Conservation (phyloP, 2,797 vertebrate genomes). For the Mergus octosetaceus region DNA sequence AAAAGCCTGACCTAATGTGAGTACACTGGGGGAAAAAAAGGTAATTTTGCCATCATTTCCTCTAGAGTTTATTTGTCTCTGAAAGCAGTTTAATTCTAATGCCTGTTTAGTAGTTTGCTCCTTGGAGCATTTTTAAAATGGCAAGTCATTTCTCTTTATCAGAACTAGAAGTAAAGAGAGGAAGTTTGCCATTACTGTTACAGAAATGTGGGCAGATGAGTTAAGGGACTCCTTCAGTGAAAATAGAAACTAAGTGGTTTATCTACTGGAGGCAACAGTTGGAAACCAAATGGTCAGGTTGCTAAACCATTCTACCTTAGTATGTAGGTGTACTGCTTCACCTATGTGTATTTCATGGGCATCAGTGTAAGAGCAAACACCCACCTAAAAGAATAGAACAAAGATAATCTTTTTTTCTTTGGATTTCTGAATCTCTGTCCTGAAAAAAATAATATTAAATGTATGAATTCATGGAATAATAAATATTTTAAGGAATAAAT, state of each 20-base stretch:
- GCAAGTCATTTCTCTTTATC: constrained; percentile 7
- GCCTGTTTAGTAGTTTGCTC: neutral
- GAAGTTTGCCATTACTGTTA: neutral
- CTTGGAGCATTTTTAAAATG: constrained; percentile 16
- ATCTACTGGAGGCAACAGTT: neutral
- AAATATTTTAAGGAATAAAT: neutral
- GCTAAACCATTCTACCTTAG: neutral
- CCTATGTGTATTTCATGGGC: neutral
- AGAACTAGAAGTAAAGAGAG: neutral
- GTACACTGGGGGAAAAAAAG: neutral
- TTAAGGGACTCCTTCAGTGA: neutral
- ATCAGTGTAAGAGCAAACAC: neutral
- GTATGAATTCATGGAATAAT: neutral
- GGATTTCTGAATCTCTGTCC: neutral
- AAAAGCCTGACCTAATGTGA: neutral
- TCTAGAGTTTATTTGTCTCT: neutral
- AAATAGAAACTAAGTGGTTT: neutral
- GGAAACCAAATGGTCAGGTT: neutral
- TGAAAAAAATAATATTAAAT: neutral
- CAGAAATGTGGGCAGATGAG: neutral
- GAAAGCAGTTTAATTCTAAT: neutral
- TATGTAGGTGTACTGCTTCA: neutral
- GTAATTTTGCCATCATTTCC: neutral
- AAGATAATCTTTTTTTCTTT: no score
- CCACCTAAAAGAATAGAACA: neutral